Evolutionary conservation across 1,140 invertebrate genomes (phyloP).

Genomic region (Eueides isabella): DNA sequence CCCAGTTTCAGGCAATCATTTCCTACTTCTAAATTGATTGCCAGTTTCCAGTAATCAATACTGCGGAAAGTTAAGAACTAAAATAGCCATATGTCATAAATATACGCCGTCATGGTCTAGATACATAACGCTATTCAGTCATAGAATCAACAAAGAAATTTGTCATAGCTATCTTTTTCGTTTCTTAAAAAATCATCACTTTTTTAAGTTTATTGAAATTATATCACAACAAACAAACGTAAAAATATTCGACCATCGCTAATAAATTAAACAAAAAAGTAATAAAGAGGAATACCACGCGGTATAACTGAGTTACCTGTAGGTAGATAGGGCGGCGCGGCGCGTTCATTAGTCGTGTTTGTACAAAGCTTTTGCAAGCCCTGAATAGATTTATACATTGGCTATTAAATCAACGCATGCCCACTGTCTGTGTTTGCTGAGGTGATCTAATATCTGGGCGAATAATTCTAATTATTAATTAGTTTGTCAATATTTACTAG

Average conservation of each 20-base stretch:
- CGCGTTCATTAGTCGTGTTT: slow-evolving; percentile 71
- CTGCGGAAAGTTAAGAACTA: too few relatives aligned
- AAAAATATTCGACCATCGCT: slow-evolving; percentile 20
- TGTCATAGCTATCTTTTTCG: too few relatives aligned
- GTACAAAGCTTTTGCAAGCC: slow-evolving; percentile 59
- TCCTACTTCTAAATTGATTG: too few relatives aligned
- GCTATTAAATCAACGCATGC: slow-evolving; percentile 62
- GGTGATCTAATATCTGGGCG: slow-evolving; percentile 1
- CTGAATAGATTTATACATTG: slow-evolving; percentile 66
- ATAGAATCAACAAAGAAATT: too few relatives aligned
- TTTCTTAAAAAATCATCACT: not conserved
- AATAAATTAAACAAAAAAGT: slow-evolving; percentile 41
- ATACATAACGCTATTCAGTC: too few relatives aligned
- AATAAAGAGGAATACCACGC: slow-evolving; percentile 53
- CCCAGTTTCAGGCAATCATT: too few relatives aligned
- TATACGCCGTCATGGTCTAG: too few relatives aligned
- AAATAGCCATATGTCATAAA: too few relatives aligned
- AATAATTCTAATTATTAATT: not conserved
- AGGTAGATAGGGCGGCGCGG: slow-evolving; percentile 33
- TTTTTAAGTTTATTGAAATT: too few relatives aligned
- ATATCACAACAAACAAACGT: not conserved
- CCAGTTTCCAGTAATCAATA: too few relatives aligned
- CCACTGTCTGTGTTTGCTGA: slow-evolving; percentile 53
- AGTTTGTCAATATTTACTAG: not conserved
- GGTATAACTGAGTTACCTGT: slow-evolving; percentile 62